phyloP scores from a whole-genome alignment of 2,888 invertebrate species.

The Stenurella melanura region DNA sequence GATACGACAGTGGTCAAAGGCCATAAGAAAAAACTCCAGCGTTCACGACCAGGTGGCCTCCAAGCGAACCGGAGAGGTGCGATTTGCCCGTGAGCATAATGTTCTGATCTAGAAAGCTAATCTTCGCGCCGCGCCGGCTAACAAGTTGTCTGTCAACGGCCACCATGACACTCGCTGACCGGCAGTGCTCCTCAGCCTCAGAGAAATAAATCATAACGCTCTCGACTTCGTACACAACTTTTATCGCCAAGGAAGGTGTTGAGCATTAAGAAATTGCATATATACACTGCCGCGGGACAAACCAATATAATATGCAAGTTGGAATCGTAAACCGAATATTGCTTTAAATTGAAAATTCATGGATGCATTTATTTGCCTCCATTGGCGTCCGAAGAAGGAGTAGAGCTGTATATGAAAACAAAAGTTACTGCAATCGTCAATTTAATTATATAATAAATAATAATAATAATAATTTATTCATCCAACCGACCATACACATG shows the following conservation, averaged over 20 bases:
- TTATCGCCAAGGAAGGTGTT: conserved; percentile 46
- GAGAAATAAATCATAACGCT: conserved; percentile 54
- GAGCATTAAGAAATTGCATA: conserved; percentile 51
- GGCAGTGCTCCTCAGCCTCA: conserved; percentile 41
- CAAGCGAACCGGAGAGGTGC: conserved; percentile 54
- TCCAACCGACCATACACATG: too few relatives aligned
- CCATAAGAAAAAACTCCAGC: conserved; percentile 25
- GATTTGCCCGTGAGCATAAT: conserved; percentile 56
- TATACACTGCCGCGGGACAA: conserved; percentile 35
- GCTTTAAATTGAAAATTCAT: conserved; percentile 44
- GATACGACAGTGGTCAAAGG: not conserved
- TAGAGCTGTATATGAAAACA: too few relatives aligned
- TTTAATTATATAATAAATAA: too few relatives aligned
- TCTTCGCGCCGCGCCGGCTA: conserved; percentile 60
- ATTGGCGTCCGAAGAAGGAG: not conserved
- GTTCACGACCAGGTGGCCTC: conserved; percentile 55
- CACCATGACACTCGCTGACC: conserved; percentile 56
- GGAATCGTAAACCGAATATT: conserved; percentile 40
- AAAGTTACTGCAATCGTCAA: too few relatives aligned
- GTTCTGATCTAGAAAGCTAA: conserved; percentile 60
- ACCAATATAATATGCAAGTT: conserved; percentile 39
- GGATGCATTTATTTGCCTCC: not conserved
- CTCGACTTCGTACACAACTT: conserved; percentile 40
- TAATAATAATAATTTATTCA: too few relatives aligned
- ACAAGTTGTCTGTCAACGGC: conserved; percentile 64